phyloP scores from a whole-genome alignment of 1,140 invertebrate species.

The Augochlora pura region DNA sequence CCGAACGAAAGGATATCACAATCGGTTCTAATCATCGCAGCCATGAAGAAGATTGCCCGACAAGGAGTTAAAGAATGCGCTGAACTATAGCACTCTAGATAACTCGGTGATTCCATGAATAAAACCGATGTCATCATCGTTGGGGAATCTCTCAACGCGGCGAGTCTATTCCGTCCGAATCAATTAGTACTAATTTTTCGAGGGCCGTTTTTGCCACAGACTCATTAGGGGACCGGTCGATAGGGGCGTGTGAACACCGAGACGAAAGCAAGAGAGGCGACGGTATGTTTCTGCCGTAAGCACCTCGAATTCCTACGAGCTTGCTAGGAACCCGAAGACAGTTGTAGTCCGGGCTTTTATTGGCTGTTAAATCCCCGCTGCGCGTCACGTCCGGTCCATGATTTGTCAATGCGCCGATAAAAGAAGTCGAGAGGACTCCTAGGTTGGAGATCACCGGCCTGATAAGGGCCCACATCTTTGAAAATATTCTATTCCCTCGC shows the following conservation, averaged over 20 bases:
- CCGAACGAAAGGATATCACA: too few relatives aligned
- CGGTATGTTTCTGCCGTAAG: background rate
- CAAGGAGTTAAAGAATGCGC: too few relatives aligned
- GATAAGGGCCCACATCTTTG: conserved; percentile 28
- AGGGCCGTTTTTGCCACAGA: too few relatives aligned
- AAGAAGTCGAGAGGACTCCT: conserved; percentile 22
- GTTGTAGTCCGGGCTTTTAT: conserved; percentile 40
- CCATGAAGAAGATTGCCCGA: too few relatives aligned
- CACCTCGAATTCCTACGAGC: conserved; percentile 22
- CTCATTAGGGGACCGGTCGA: background rate
- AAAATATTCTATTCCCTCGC: conserved; percentile 34
- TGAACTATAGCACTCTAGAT: too few relatives aligned
- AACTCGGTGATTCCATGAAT: too few relatives aligned
- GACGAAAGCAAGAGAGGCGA: too few relatives aligned
- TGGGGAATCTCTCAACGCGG: too few relatives aligned
- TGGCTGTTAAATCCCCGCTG: conserved; percentile 33
- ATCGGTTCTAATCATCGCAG: too few relatives aligned
- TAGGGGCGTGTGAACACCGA: background rate
- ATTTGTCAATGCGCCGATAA: conserved; percentile 51
- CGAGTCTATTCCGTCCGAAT: too few relatives aligned
- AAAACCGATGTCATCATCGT: too few relatives aligned
- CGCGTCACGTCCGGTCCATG: conserved; percentile 9
- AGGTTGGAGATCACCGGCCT: conserved; percentile 30
- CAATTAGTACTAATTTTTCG: too few relatives aligned
- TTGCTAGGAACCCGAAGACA: conserved; percentile 27